Conservation (phyloP, 2,888 invertebrate species). For the Orchesella flavescens region DNA sequence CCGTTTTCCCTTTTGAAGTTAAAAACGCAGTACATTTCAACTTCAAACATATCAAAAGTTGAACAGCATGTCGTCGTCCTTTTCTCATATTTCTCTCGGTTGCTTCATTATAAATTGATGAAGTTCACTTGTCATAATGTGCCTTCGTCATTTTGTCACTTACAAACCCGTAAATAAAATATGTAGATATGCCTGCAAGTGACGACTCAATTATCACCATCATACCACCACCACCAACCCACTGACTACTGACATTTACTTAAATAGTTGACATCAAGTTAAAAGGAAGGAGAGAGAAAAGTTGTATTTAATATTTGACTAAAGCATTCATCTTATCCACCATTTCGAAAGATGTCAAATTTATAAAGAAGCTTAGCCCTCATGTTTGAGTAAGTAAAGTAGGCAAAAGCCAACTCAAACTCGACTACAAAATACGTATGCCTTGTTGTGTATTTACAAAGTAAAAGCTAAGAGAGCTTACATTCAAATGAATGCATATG, state of each 20-base stretch:
- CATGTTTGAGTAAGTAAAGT: no score
- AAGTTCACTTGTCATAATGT: conserved; percentile 20
- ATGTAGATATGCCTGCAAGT: conserved; percentile 46
- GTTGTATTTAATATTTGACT: background rate
- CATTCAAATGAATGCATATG: no score
- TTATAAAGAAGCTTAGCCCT: conserved; percentile 23
- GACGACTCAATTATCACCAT: conserved; percentile 59
- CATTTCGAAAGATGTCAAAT: conserved; percentile 37
- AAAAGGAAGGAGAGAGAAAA: background rate
- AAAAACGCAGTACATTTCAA: no score
- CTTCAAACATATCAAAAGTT: no score
- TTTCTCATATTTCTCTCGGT: background rate
- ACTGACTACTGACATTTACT: background rate
- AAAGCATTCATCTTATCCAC: background rate
- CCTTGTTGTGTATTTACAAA: no score
- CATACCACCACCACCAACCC: background rate
- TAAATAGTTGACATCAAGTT: background rate
- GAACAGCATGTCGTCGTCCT: no score
- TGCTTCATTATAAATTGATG: conserved; percentile 32
- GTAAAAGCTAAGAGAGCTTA: no score
- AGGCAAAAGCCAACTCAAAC: no score
- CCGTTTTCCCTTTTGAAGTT: no score
- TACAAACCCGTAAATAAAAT: background rate
- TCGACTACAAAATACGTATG: no score
- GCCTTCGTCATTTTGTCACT: background rate